Evolutionary conservation across 2,113 vertebrate species (phyloP).

Genomic region (Megaceryle maxima): DNA sequence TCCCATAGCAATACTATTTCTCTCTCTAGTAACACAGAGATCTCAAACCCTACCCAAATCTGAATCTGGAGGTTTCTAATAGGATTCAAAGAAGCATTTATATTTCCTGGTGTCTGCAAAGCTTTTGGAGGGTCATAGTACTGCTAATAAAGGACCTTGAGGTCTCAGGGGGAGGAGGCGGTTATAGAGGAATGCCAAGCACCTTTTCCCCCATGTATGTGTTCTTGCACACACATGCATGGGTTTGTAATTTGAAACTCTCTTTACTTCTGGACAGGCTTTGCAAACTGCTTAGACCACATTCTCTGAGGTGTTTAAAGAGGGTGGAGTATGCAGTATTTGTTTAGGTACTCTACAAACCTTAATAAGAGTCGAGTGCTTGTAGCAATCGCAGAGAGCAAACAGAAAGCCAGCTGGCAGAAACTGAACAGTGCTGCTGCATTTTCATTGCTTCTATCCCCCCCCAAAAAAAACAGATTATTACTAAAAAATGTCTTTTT

Average conservation of each 20-base stretch:
- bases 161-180: slow-evolving; percentile 26
- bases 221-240: slow-evolving; percentile 61
- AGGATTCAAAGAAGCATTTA: background rate
- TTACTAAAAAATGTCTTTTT: slow-evolving; percentile 51
- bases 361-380: slow-evolving; percentile 66
- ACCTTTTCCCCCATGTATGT: slow-evolving; percentile 52
- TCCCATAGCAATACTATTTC: background rate
- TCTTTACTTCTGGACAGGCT: slow-evolving; percentile 68
- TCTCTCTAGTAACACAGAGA: background rate
- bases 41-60: background rate
- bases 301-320: slow-evolving; percentile 76
- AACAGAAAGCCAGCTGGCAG: slow-evolving; percentile 54
- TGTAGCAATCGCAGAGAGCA: slow-evolving; percentile 60
- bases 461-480: background rate
- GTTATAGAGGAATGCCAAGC: slow-evolving; percentile 39
- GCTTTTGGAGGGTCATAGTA: background rate
- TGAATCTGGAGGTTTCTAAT: background rate
- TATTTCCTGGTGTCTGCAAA: background rate
- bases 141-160: background rate
- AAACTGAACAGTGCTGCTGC: slow-evolving; percentile 31
- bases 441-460: slow-evolving; percentile 29
- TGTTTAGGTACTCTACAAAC: slow-evolving; percentile 68
- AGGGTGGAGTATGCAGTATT: slow-evolving; percentile 72
- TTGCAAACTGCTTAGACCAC: slow-evolving; percentile 75
- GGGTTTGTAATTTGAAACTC: slow-evolving; percentile 67